Base-by-base conservation (phyloP, 2,113 vertebrate species). In the Rhadina sibilatrix region DNA sequence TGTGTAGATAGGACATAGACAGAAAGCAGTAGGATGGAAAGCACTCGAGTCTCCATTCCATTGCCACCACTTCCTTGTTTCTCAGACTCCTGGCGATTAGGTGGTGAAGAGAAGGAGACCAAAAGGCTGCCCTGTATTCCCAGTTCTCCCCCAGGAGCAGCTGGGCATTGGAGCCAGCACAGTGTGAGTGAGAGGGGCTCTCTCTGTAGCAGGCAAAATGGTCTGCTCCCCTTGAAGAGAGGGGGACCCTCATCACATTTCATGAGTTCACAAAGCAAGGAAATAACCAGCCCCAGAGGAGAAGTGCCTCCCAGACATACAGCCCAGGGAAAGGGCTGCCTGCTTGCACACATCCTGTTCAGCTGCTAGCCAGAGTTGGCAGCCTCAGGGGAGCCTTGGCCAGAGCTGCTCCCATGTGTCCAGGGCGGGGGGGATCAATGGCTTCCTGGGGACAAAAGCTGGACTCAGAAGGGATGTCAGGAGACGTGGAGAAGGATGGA, bases 151-250 rank as follows among this genome's bases (percentile, higher is more conserved):
- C 9, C 3, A 40, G 59, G 13, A 77, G 2, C 19, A 74, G 11
- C 30, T 1, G 0, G 38, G 6, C 5, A 4, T 5, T 38, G 38
- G 15, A 86, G 9, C 25, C 28, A 69, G 9, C 19, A 17, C 0
- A 0, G 60, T 21, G 42, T 61, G 15, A 28, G 25, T 31, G 24
- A 77, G 28, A 83, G 9, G 15, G 22, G 24, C 21, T 19, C 42
- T 59, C 28, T 23, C 57, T 80, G 53, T 23, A 28, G 53, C 22
- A 8, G 28, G 38, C 15, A 46, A 46, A 12, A 15, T 1, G 2
- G 7, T 44, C 50, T 74, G 11, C 19, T 64, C 4, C 21, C 21
- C 10, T 35, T 22, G 11, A 31, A 65, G 63, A 35, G 33, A n/a
- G n/a, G 56, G 37, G 24, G 14, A 38, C 12, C 31, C 72, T 64